These are phyloP conservation scores for Brienomyrus longianalis DNA, from an alignment of 2,113 vertebrate species.

Conservation along the genomic window DNA sequence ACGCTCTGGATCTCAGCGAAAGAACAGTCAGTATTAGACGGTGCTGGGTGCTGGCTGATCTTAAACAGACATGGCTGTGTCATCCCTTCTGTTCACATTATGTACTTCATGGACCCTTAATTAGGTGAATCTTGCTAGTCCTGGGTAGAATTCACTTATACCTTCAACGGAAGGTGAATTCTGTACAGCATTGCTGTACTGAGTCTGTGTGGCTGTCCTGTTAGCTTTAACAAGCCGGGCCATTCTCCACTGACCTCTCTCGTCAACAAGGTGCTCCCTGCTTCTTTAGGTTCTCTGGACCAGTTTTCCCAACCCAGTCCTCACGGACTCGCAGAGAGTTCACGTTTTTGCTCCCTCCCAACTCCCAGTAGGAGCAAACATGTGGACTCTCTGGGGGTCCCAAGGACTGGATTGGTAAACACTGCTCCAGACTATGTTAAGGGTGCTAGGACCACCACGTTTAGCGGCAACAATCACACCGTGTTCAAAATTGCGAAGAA, in stretches of 20 bases:
- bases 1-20: conserved; percentile 56
- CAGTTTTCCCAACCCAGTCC: not conserved
- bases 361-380: not conserved
- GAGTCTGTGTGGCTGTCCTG: not conserved
- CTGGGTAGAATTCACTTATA: not conserved
- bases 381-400: not conserved
- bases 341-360: not conserved
- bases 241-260: not conserved
- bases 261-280: not conserved
- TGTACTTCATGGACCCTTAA: not conserved
- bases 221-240: not conserved
- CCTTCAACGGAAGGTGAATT: not conserved
- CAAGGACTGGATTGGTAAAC: not conserved
- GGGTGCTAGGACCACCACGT: not conserved
- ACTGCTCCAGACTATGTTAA: not conserved
- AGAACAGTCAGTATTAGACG: conserved; percentile 50
- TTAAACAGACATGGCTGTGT: not conserved
- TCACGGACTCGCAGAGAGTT: not conserved
- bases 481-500: not conserved
- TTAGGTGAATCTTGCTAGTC: not conserved
- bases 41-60: not conserved
- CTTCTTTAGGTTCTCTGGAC: not conserved
- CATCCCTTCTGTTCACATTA: not conserved
- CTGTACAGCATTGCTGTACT: not conserved
- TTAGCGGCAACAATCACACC: not conserved